Conservation (phyloP, 2,888 invertebrate genomes). For the Nysson spinosus region DNA sequence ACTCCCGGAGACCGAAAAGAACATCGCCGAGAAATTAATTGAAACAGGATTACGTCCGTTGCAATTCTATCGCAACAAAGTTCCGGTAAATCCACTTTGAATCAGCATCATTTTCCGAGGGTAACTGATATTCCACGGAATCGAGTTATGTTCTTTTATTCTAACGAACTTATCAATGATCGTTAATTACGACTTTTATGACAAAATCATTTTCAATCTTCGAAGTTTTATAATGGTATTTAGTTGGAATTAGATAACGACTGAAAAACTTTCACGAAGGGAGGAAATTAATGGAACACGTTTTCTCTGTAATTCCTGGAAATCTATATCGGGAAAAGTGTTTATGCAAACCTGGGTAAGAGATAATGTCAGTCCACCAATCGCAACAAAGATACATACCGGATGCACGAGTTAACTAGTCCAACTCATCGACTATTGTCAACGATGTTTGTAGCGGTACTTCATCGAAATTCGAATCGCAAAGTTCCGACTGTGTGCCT, state of each 20-base stretch:
- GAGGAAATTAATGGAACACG: slow-evolving; percentile 33
- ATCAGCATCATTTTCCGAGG: not conserved
- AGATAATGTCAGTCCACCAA: slow-evolving; percentile 33
- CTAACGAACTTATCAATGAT: too few relatives aligned
- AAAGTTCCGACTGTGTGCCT: too few relatives aligned
- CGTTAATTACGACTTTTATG: too few relatives aligned
- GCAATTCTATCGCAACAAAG: not conserved
- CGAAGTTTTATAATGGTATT: too few relatives aligned
- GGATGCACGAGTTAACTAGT: slow-evolving; percentile 34
- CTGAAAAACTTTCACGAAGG: slow-evolving; percentile 31
- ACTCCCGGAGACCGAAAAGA: not conserved
- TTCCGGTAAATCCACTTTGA: not conserved
- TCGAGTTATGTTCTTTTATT: too few relatives aligned
- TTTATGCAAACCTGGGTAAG: slow-evolving; percentile 36
- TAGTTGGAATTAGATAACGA: not conserved
- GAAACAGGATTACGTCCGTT: too few relatives aligned
- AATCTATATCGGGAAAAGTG: slow-evolving; percentile 11
- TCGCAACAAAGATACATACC: slow-evolving; percentile 29
- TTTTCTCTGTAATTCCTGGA: slow-evolving; percentile 5
- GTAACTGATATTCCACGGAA: not conserved
- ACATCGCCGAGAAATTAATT: not conserved
- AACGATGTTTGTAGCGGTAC: slow-evolving; percentile 15
- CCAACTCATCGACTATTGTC: slow-evolving; percentile 18
- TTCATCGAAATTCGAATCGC: slow-evolving; percentile 1
- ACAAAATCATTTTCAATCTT: too few relatives aligned